These are phyloP conservation scores for Hypotaenidia philippensis DNA, from an alignment of 2,797 vertebrate genomes.

Conservation along the genomic window DNA sequence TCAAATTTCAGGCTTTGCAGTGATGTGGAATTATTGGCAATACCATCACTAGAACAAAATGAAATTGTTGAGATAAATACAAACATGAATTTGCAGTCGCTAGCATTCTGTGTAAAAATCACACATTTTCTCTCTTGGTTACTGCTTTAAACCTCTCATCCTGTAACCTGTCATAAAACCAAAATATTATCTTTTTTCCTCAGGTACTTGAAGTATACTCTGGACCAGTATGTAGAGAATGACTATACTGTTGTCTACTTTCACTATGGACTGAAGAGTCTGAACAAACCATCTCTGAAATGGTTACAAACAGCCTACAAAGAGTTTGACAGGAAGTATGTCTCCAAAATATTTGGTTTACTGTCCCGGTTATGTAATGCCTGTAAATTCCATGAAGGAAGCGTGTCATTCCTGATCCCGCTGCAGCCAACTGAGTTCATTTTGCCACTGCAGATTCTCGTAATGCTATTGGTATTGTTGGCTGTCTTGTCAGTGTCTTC, in stretches of 20 bases:
- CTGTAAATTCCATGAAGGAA: not conserved
- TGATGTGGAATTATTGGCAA: not conserved
- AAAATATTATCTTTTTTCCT: not conserved
- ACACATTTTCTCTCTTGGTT: not conserved
- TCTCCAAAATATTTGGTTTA: not conserved
- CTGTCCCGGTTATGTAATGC: not conserved
- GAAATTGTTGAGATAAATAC: not conserved
- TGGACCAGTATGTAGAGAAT: conserved; percentile 90
- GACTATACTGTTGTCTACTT: conserved; percentile 90
- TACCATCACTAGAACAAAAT: not conserved
- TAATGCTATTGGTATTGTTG: not conserved
- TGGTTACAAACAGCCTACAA: conserved; percentile 87
- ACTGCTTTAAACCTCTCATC: not conserved
- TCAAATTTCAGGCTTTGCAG: not conserved
- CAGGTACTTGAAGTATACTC: conserved; percentile 88
- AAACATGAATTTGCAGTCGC: not conserved
- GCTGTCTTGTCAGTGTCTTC: not conserved
- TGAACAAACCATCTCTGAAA: conserved; percentile 87
- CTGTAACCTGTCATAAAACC: not conserved
- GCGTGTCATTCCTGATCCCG: accelerated
- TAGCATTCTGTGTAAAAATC: not conserved
- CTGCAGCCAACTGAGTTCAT: not conserved
- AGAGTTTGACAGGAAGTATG: conserved; percentile 90
- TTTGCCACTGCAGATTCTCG: not conserved
- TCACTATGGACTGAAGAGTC: conserved; percentile 87